These are phyloP conservation scores for Crambe crambe DNA, from an alignment of 37 sponge, comb jelly and placozoan species.

Conservation along the genomic window DNA sequence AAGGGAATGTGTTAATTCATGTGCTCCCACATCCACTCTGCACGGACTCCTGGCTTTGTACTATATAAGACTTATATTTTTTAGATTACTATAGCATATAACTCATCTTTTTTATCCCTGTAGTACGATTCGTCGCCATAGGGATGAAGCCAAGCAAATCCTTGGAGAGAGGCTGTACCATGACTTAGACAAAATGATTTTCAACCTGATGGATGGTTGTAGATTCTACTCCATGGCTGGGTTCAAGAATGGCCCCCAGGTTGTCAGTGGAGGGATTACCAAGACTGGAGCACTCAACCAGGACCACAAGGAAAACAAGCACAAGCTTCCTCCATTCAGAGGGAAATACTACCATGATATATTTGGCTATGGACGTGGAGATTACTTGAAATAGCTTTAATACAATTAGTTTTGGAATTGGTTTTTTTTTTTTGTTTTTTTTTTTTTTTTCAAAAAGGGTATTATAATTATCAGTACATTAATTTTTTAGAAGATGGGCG, in stretches of 20 bases:
- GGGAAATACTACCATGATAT: conserved; percentile 31
- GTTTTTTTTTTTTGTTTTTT: not conserved
- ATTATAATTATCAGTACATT: too few relatives aligned
- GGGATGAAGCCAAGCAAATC: conserved; percentile 26
- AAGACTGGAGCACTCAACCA: not conserved
- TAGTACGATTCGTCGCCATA: conserved; percentile 19
- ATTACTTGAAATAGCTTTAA: not conserved
- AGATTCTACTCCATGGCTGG: not conserved
- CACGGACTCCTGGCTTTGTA: too few relatives aligned
- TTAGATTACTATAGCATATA: too few relatives aligned
- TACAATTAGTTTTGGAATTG: not conserved
- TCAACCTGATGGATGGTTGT: conserved; percentile 10
- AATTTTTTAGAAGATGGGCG: not conserved
- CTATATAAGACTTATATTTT: too few relatives aligned
- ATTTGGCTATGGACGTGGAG: conserved; percentile 3
- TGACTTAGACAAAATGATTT: conserved; percentile 15
- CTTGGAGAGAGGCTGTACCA: conserved; percentile 23
- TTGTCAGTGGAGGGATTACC: conserved; percentile 2
- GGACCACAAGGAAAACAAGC: not conserved
- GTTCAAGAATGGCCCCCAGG: not conserved
- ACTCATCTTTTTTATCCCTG: not conserved
- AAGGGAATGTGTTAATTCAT: too few relatives aligned
- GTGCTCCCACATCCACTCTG: not conserved
- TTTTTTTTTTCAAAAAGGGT: not conserved
- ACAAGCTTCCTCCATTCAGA: conserved; percentile 8